These are phyloP conservation scores for Thaumatotibia leucotreta DNA, from an alignment of 1,140 invertebrate species.

Conservation along the genomic window DNA sequence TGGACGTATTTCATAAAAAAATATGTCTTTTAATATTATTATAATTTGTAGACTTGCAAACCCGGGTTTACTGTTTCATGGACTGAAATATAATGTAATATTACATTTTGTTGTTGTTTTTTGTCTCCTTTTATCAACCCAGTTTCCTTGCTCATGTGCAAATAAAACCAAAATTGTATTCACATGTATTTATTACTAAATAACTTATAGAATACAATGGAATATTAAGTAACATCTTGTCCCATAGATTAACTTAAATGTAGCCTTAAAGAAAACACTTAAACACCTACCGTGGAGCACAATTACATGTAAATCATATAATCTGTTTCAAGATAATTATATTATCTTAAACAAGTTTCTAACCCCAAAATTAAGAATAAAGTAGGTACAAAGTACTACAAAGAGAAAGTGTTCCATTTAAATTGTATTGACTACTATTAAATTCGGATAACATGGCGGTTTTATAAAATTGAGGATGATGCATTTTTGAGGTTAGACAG, in stretches of 20 bases:
- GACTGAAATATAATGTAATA: constrained; percentile 8
- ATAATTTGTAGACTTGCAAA: neutral
- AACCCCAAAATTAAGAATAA: no score
- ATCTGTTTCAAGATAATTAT: neutral
- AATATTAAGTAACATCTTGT: constrained; percentile 7
- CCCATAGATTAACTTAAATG: neutral
- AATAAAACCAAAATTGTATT: neutral
- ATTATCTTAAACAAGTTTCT: no score
- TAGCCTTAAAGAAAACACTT: neutral
- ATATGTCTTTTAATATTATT: neutral
- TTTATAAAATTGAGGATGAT: no score
- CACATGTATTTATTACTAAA: neutral
- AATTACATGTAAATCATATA: neutral
- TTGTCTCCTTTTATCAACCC: no score
- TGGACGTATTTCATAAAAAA: no score
- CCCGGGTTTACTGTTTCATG: neutral
- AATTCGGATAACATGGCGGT: no score
- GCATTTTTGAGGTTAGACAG: no score
- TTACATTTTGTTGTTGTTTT: neutral
- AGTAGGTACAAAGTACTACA: no score
- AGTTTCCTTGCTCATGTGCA: neutral
- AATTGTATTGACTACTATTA: no score
- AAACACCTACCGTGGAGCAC: neutral
- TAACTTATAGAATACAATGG: neutral
- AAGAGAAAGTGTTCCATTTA: neutral